A percentile compares a stretch with the other conserved stretches of the same genome.
Evolutionary conservation across 30 jellyfish, hydroid and myxozoan genomes (phyloP).

Genomic region (Cassiopea andromeda): DNA sequence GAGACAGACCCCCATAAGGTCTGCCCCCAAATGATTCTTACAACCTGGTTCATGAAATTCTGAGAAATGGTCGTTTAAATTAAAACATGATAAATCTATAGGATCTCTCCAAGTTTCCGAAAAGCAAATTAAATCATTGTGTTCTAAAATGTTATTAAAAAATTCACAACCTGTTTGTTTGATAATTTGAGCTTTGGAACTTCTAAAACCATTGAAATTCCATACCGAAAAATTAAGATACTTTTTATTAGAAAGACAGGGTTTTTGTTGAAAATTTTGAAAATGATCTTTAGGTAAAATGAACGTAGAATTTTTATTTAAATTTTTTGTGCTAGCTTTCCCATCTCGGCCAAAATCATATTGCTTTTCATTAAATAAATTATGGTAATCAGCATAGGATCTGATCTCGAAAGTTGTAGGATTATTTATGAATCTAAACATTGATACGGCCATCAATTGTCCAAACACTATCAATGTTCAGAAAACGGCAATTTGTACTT

Average conservation of each 20-base stretch:
- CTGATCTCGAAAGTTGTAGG: neutral
- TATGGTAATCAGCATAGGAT: constrained; percentile 6
- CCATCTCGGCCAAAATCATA: constrained; percentile 18
- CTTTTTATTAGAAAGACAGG: constrained; percentile 10
- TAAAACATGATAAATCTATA: neutral
- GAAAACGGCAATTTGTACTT: constrained; percentile 1
- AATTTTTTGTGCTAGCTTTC: neutral
- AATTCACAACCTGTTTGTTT: constrained; percentile 10
- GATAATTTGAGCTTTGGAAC: neutral
- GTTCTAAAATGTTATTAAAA: neutral
- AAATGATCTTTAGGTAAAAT: neutral
- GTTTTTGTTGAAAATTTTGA: neutral
- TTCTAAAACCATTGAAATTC: constrained; percentile 37
- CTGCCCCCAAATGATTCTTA: constrained; percentile 22
- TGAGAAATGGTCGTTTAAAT: constrained; percentile 19
- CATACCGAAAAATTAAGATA: neutral
- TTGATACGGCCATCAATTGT: constrained; percentile 6
- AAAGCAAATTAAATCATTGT: constrained; percentile 33
- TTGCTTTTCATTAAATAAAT: neutral
- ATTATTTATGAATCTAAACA: neutral
- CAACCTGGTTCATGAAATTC: constrained; percentile 16
- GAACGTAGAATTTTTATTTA: neutral
- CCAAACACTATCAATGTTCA: constrained; percentile 7
- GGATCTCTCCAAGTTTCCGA: constrained; percentile 53
- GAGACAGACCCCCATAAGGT: constrained; percentile 49